Evolutionary conservation across 2,797 vertebrate genomes (phyloP), one percentile per base, ranked within the genome.

Genomic region (Anableps anableps): DNA sequence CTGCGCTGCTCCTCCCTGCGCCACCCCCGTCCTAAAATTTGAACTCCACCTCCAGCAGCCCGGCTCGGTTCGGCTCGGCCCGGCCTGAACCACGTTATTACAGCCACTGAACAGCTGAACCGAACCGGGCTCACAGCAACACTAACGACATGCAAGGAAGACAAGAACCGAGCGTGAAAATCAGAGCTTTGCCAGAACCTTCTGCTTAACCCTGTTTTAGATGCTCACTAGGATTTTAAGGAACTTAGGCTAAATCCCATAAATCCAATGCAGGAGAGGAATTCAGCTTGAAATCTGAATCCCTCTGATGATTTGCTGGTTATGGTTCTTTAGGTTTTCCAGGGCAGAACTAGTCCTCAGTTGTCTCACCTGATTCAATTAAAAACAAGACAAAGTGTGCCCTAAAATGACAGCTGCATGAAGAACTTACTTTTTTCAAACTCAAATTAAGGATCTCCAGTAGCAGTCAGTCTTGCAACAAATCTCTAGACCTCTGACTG

Each of bases 1-100:
- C 45, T 14, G 58, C 11, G 58, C 45, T 53, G 76, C 64, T 70
- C 64, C 76, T 53, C 64, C 48, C 45, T 41, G 60, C 1, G 5
- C 60, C 31, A 5, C 45, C 75, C 21, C 16, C 4, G 26, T 2
- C 8, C 29, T 53, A 1, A 41, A 29, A 23, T 3, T 55, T 55
- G 51, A 17, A 45, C 74, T 75, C 53, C 74, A n/a, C 74, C 74
- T 75, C 23, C 53, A 43, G 51, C 34, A 51, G 58, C 58, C 29
- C 58, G 13, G 4, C 29, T 31, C 53, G 51, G 21, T 23, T 53
- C 51, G 26, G 53, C 26, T 26, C 26, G 10, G 2, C 4, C 10
- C n/a, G 26, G 53, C 13, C 53, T 13, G 26, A n/a, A 29, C 23
- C 51, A 21, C 23, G 8, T 10, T 2, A 53, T 3, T 53, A n/a